Evolutionary conservation across 2,888 invertebrate species (phyloP).

Genomic region (Mythimna pallens): DNA sequence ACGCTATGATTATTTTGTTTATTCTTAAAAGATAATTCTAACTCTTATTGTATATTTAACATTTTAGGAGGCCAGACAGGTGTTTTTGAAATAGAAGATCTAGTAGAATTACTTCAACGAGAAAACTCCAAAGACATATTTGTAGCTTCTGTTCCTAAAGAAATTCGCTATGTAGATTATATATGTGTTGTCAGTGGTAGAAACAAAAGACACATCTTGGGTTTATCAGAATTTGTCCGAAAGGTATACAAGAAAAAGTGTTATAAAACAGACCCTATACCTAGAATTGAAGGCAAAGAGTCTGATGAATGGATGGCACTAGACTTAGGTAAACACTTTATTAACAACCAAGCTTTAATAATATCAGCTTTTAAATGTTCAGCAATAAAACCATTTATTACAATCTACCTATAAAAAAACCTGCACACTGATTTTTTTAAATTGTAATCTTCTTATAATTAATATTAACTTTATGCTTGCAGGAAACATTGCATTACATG

Average conservation of each 20-base stretch:
- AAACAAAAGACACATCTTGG: conserved; percentile 94
- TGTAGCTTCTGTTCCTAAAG: conserved; percentile 94
- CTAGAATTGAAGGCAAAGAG: conserved; percentile 94
- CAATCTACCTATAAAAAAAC: no score
- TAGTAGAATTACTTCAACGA: conserved; percentile 93
- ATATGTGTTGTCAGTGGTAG: conserved; percentile 95
- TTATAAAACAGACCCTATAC: conserved; percentile 91
- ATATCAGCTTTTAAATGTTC: neutral
- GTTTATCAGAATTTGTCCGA: conserved; percentile 94
- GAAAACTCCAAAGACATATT: conserved; percentile 96
- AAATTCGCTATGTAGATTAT: conserved; percentile 95
- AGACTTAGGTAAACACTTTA: conserved; percentile 93
- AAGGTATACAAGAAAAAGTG: conserved; percentile 94
- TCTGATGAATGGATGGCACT: conserved; percentile 96
- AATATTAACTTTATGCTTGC: conserved; percentile 68
- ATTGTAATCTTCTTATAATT: neutral
- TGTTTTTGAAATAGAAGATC: conserved; percentile 97
- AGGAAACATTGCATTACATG: conserved; percentile 98
- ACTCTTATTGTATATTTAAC: neutral
- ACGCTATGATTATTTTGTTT: neutral
- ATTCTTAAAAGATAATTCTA: neutral
- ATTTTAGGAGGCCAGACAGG: conserved; percentile 94
- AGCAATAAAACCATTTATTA: neutral
- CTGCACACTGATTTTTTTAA: neutral
- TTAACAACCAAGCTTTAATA: neutral